Evolutionary conservation across 2,113 vertebrate genomes (phyloP).

Genomic region (Tychaedon coryphoeus): DNA sequence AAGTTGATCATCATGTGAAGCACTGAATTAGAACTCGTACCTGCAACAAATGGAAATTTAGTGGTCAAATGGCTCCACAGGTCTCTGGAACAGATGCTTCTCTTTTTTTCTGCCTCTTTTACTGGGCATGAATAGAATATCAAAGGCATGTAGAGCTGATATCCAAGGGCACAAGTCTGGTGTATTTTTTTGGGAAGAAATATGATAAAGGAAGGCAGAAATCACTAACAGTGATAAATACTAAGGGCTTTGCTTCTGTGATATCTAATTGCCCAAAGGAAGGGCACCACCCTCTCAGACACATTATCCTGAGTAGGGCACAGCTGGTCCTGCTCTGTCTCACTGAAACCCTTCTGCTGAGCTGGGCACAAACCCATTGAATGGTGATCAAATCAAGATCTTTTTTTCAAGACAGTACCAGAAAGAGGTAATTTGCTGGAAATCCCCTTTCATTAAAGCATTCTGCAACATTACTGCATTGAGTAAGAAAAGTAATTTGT

Average conservation of each 20-base stretch:
- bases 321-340: background rate
- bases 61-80: background rate
- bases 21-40: background rate
- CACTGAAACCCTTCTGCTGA: background rate
- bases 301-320: background rate
- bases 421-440: background rate
- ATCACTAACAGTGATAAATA: background rate
- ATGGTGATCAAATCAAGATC: background rate
- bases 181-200: background rate
- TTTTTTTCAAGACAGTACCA: background rate
- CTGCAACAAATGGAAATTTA: background rate
- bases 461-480: background rate
- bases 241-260: background rate
- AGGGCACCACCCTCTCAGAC: accelerated
- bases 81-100: background rate
- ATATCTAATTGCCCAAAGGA: background rate
- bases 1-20: background rate
- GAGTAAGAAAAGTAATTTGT: background rate
- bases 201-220: background rate
- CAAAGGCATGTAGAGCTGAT: background rate
- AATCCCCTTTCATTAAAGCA: background rate
- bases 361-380: background rate
- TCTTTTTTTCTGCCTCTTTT: background rate
- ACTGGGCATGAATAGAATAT: background rate
- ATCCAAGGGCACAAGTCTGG: accelerated